A percentile compares a stretch with the other conserved stretches of the same genome.
Conservation (phyloP, 2,113 vertebrate genomes). For the Probosciger aterrimus region DNA sequence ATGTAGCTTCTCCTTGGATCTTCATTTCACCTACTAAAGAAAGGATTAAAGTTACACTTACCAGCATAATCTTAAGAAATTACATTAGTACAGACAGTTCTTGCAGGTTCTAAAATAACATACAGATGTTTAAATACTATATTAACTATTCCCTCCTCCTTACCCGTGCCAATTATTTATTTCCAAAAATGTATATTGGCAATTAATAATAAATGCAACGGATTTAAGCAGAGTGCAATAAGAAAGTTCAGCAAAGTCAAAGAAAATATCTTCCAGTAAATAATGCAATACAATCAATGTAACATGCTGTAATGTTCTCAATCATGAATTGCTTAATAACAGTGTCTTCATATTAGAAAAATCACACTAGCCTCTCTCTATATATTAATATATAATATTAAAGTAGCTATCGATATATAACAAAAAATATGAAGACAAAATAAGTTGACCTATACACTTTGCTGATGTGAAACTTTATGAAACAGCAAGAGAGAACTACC, state of each 20-base stretch:
- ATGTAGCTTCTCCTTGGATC: conserved; percentile 77
- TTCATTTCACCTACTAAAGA: conserved; percentile 68
- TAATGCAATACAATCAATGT: background rate
- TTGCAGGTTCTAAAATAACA: background rate
- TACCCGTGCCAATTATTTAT: background rate
- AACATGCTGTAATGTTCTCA: background rate
- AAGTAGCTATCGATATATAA: background rate
- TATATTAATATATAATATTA: background rate
- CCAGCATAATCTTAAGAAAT: background rate
- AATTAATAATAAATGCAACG: background rate
- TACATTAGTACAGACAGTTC: background rate
- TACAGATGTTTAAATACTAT: background rate
- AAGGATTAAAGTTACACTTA: background rate
- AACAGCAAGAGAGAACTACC: background rate
- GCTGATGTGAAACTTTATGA: background rate
- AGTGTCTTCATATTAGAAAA: background rate
- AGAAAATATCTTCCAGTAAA: background rate
- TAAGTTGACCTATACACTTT: background rate
- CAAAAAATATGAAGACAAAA: background rate
- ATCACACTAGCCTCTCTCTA: background rate
- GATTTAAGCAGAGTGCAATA: background rate
- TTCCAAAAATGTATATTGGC: background rate
- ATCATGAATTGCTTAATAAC: background rate
- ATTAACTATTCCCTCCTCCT: background rate
- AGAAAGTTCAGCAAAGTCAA: background rate